Percentiles rank a stretch among this genome's conserved stretches.
Evolutionary conservation across 2,888 invertebrate species (phyloP).

Genomic region (Ectobius pallidus): DNA sequence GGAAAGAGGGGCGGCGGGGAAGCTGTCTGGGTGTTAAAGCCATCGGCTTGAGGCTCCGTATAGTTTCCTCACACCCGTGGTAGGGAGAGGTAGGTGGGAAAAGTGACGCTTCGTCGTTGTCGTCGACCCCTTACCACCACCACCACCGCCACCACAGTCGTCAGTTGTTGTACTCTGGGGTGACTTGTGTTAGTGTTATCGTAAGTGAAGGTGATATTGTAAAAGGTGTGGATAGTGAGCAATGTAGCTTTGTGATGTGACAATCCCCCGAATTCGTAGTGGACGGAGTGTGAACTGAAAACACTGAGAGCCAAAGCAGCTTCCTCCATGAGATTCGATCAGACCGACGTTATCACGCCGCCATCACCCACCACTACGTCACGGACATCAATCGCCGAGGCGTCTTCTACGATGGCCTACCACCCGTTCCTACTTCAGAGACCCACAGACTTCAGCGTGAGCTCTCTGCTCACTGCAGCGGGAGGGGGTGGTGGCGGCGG

Average conservation of each 20-base stretch:
- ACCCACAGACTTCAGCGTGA: slow-evolving; percentile 92
- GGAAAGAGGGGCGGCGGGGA: slow-evolving; percentile 51
- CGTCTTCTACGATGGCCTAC: slow-evolving; percentile 74
- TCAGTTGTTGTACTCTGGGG: slow-evolving; percentile 33
- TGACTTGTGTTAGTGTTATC: too few species aligned
- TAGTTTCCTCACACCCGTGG: slow-evolving; percentile 36
- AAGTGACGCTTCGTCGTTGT: slow-evolving; percentile 33
- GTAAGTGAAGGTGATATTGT: too few species aligned
- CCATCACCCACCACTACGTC: slow-evolving; percentile 54
- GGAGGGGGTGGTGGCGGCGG: slow-evolving; percentile 54
- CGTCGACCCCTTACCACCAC: slow-evolving; percentile 16
- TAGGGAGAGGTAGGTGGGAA: slow-evolving; percentile 34
- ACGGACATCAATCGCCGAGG: slow-evolving; percentile 53
- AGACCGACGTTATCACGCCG: slow-evolving; percentile 61
- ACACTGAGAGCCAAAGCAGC: slow-evolving; percentile 15
- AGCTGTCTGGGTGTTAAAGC: slow-evolving; percentile 49
- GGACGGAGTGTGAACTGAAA: background rate
- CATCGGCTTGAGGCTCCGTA: slow-evolving; percentile 34
- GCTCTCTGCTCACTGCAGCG: slow-evolving; percentile 83
- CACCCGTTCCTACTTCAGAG: slow-evolving; percentile 86
- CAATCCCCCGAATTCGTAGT: too few species aligned
- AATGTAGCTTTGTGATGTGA: background rate
- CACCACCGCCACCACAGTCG: slow-evolving; percentile 6
- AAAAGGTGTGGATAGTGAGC: background rate
- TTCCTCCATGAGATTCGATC: slow-evolving; percentile 73